Percentiles rank a stretch among this genome's conserved stretches.
phyloP scores from a whole-genome alignment of 1,140 invertebrate genomes.

The Leptinotarsa lineolata region DNA sequence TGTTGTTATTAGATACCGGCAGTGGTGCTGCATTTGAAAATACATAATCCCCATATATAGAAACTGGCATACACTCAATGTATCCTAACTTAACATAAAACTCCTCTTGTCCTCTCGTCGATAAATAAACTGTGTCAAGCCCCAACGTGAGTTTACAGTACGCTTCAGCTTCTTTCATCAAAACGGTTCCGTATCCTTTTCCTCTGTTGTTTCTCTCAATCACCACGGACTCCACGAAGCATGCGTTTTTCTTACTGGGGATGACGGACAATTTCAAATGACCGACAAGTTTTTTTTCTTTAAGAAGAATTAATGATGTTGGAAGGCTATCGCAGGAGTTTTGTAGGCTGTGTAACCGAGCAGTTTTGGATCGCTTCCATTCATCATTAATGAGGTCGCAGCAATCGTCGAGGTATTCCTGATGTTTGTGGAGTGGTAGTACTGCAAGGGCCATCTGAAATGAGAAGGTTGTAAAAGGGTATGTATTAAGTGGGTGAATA shows the following conservation, averaged over 20 bases:
- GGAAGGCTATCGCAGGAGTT: slow-evolving; percentile 73
- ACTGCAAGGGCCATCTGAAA: slow-evolving; percentile 55
- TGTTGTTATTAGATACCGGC: not conserved
- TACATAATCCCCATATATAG: slow-evolving; percentile 63
- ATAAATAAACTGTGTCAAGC: slow-evolving; percentile 70
- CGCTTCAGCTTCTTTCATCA: slow-evolving; percentile 72
- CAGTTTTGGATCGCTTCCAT: slow-evolving; percentile 77
- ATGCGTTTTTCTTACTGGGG: slow-evolving; percentile 66
- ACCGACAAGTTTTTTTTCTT: slow-evolving; percentile 66
- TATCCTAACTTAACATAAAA: slow-evolving; percentile 81
- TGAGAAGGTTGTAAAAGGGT: no score
- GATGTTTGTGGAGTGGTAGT: slow-evolving; percentile 69
- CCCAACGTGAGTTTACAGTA: slow-evolving; percentile 66
- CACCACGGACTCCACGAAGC: slow-evolving; percentile 78
- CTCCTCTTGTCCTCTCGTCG: slow-evolving; percentile 74
- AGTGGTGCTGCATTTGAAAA: slow-evolving; percentile 19
- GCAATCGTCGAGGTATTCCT: slow-evolving; percentile 68
- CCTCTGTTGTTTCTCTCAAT: slow-evolving; percentile 69
- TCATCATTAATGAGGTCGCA: slow-evolving; percentile 77
- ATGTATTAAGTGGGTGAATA: no score
- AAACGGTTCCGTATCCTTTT: slow-evolving; percentile 72
- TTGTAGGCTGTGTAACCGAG: slow-evolving; percentile 71
- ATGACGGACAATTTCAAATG: slow-evolving; percentile 76
- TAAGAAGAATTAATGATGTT: slow-evolving; percentile 70
- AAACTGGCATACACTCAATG: slow-evolving; percentile 67